Percentiles rank a stretch among this genome's conserved stretches.
These are phyloP conservation scores for Synchiropus splendidus DNA, from an alignment of 2,113 vertebrate genomes.

Conservation along the genomic window DNA sequence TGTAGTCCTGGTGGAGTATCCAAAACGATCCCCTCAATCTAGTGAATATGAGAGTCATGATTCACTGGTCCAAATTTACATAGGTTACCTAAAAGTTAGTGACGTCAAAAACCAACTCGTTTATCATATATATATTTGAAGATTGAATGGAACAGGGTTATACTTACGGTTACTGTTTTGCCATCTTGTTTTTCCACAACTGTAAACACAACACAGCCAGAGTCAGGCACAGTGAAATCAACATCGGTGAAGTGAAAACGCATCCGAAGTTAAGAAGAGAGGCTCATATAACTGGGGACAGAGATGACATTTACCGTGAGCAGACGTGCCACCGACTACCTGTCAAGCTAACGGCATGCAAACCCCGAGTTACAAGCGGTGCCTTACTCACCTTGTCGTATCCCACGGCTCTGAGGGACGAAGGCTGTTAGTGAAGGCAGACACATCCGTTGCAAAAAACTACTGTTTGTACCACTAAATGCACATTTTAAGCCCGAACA, in stretches of 20 bases:
- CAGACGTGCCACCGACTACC: too few relatives aligned
- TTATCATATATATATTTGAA: background rate
- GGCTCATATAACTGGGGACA: background rate
- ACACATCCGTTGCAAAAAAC: conserved; percentile 6
- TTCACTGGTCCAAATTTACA: background rate
- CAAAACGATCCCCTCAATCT: conserved; percentile 80
- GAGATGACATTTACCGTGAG: too few relatives aligned
- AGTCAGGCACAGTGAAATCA: too few relatives aligned
- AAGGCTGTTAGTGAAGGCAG: conserved; percentile 24
- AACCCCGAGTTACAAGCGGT: background rate
- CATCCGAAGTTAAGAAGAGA: too few relatives aligned
- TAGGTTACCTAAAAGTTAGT: background rate
- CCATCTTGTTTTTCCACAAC: conserved; percentile 61
- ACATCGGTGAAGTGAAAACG: too few relatives aligned
- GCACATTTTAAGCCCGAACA: conserved; percentile 26
- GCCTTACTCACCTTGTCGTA: conserved; percentile 56
- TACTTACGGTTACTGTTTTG: conserved; percentile 57
- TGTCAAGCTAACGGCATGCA: too few relatives aligned
- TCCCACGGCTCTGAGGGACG: conserved; percentile 42
- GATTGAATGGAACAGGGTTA: background rate
- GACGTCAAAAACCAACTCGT: background rate
- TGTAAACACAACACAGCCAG: conserved; percentile 28
- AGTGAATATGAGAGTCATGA: conserved; percentile 1
- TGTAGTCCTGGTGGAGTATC: conserved; percentile 42
- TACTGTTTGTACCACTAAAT: background rate